phyloP scores from a whole-genome alignment of 2,113 vertebrate genomes.

The Hippocampus guttulatus region DNA sequence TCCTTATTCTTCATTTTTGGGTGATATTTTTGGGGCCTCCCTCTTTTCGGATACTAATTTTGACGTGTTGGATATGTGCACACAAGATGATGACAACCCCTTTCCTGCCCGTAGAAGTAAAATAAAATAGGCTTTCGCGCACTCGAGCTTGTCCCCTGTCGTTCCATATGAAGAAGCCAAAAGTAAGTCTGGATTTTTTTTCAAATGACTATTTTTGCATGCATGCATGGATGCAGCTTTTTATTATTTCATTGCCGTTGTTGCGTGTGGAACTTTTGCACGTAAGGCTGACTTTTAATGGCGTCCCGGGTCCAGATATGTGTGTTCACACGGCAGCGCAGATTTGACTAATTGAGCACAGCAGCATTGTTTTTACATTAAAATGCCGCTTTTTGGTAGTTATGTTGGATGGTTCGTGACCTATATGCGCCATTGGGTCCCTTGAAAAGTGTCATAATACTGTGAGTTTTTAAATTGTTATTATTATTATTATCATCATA shows the following conservation, averaged over 20 bases:
- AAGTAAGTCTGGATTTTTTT: conserved; percentile 66
- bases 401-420: not conserved
- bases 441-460: too few species aligned
- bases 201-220: not conserved
- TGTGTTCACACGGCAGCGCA: not conserved
- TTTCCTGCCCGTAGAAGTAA: conserved; percentile 77
- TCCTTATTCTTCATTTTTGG: not conserved
- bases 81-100: conserved; percentile 75
- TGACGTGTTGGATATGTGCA: conserved; percentile 77
- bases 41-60: conserved; percentile 61
- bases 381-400: not conserved
- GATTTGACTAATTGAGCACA: not conserved
- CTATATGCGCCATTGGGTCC: not conserved
- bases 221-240: not conserved
- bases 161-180: conserved; percentile 84
- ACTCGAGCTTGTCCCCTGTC: conserved; percentile 75
- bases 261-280: not conserved
- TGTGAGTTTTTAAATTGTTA: too few species aligned
- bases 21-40: conserved; percentile 21
- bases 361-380: not conserved
- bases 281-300: not conserved
- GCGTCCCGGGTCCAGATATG: not conserved
- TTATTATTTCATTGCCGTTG: not conserved
- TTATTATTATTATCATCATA: not conserved
- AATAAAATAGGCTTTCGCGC: conserved; percentile 79